A percentile compares a stretch with the other conserved stretches of the same genome.
Evolutionary conservation across 2,888 invertebrate genomes (phyloP).

Genomic region (Tetranychus piercei): DNA sequence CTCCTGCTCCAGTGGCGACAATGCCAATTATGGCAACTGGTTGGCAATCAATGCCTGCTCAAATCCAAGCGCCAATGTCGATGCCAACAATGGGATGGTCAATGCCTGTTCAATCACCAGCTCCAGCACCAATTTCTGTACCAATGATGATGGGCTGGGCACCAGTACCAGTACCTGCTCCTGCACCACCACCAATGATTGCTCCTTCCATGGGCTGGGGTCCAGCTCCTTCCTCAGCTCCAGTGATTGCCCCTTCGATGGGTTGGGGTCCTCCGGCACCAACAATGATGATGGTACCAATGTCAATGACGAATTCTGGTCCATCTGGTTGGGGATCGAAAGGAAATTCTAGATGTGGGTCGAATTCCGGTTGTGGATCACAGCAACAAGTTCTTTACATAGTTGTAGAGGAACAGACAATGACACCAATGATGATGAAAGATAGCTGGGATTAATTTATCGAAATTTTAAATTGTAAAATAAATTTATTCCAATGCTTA

Average conservation of each 20-base stretch:
- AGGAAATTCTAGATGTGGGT: not conserved
- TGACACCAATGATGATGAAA: not conserved
- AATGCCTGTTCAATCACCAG: not conserved
- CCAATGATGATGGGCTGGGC: not conserved
- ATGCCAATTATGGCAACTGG: not conserved
- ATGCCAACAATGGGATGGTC: not conserved
- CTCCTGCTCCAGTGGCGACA: not conserved
- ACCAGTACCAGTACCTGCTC: not conserved
- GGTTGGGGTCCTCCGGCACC: not conserved
- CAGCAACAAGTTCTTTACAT: not conserved
- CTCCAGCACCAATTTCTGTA: not conserved
- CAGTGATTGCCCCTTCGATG: not conserved
- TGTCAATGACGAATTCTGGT: no score
- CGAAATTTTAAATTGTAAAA: not conserved
- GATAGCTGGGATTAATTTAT: not conserved
- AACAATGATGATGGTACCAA: not conserved
- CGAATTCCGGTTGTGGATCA: not conserved
- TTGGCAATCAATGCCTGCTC: not conserved
- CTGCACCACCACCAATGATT: not conserved
- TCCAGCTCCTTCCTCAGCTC: not conserved
- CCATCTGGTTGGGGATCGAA: no score
- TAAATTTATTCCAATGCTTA: no score
- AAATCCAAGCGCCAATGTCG: not conserved
- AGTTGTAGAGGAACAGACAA: not conserved
- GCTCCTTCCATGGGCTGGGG: not conserved